phyloP scores from a whole-genome alignment of 2,888 invertebrate genomes.

The Cloeon dipterum region DNA sequence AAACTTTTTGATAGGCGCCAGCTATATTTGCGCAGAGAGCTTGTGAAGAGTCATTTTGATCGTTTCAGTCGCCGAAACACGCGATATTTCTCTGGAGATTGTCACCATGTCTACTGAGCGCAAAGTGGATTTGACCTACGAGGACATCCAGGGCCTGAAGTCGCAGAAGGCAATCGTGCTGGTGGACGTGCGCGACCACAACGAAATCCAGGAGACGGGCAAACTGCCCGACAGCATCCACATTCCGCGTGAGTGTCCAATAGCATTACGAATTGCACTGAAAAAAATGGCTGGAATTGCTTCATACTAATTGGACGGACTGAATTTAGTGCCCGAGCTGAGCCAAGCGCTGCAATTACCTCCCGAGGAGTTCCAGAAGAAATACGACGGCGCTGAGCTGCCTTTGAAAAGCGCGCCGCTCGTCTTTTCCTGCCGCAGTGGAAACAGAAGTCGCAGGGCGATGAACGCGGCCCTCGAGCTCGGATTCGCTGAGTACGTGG shows the following conservation, averaged over 20 bases:
- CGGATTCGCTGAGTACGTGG: slow-evolving; percentile 34
- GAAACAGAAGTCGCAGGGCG: slow-evolving; percentile 36
- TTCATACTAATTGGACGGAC: slow-evolving; percentile 1
- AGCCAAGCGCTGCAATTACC: slow-evolving; percentile 21
- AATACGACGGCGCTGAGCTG: slow-evolving; percentile 30
- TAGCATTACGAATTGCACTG: too few relatives aligned
- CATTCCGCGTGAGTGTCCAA: slow-evolving; percentile 37
- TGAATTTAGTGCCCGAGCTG: slow-evolving; percentile 29
- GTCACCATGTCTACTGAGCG: too few relatives aligned
- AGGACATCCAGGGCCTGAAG: slow-evolving; percentile 23
- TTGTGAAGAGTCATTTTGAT: too few relatives aligned
- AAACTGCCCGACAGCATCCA: slow-evolving; percentile 49
- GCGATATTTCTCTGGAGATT: too few relatives aligned
- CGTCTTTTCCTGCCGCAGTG: slow-evolving; percentile 45
- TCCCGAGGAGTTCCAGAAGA: slow-evolving; percentile 27
- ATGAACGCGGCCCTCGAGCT: slow-evolving; percentile 28
- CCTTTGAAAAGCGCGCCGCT: slow-evolving; percentile 31
- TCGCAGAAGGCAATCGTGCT: slow-evolving; percentile 27
- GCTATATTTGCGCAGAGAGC: too few relatives aligned
- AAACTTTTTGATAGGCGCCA: too few relatives aligned
- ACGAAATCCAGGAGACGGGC: slow-evolving; percentile 43
- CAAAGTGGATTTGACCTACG: slow-evolving; percentile 14
- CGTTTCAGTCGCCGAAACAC: too few relatives aligned
- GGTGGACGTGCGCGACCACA: slow-evolving; percentile 54
- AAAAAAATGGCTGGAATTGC: background rate